Conservation (phyloP, 2,797 vertebrate genomes). For the Vultur gryphus region DNA sequence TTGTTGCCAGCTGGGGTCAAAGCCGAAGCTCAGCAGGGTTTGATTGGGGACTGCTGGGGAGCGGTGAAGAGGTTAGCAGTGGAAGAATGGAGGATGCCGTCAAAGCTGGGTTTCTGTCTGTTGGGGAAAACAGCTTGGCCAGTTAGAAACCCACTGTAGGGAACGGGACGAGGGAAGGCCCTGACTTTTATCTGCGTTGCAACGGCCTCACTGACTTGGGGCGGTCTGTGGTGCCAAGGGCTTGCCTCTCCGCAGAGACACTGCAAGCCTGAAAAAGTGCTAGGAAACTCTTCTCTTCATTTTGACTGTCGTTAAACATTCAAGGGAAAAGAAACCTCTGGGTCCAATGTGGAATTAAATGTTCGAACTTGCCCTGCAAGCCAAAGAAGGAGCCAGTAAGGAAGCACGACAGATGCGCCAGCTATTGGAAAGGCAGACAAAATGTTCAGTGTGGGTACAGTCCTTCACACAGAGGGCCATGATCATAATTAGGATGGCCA, state of each 20-base stretch:
- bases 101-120: background rate
- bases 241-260: background rate
- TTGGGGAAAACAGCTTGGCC: background rate
- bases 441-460: background rate
- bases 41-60: background rate
- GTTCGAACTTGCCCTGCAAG: background rate
- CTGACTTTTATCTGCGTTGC: background rate
- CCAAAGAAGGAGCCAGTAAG: background rate
- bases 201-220: fast-evolving
- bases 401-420: background rate
- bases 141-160: background rate
- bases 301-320: background rate
- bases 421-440: background rate
- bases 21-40: background rate
- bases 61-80: background rate
- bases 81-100: background rate
- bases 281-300: background rate
- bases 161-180: background rate
- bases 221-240: background rate
- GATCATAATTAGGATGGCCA: background rate
- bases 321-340: background rate
- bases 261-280: background rate
- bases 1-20: background rate
- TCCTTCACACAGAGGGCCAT: background rate
- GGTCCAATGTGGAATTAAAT: background rate